These are phyloP conservation scores for Watsonalla binaria DNA, from an alignment of 2,888 invertebrate genomes.

Conservation along the genomic window DNA sequence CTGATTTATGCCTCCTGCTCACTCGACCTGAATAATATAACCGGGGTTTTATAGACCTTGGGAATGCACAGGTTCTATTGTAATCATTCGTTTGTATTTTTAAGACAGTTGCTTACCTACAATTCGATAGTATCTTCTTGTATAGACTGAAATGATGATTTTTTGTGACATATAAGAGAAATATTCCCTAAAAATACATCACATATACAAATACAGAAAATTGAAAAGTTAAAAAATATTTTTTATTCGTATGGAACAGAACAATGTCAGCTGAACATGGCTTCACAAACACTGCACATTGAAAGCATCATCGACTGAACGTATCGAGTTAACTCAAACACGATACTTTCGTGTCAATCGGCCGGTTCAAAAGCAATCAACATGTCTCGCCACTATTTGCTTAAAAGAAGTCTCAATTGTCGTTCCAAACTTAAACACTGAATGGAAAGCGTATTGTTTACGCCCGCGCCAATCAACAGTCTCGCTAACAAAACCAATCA, in stretches of 20 bases:
- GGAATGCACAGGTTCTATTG: constrained; percentile 19
- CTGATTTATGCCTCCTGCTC: constrained; percentile 64
- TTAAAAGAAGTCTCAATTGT: constrained; percentile 69
- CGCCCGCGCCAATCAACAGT: constrained; percentile 75
- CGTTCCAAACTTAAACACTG: constrained; percentile 72
- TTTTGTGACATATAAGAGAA: no score
- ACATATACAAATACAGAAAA: no score
- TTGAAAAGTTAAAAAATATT: no score
- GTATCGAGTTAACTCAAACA: constrained; percentile 29
- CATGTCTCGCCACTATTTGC: constrained; percentile 44
- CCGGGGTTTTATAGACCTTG: constrained; percentile 50
- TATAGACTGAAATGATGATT: no score
- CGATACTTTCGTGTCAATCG: constrained; percentile 25
- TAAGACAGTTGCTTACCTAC: not conserved
- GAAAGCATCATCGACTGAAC: constrained; percentile 38
- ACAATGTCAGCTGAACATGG: not conserved
- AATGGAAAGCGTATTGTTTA: constrained; percentile 69
- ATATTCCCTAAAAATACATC: no score
- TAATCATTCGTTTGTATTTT: constrained; percentile 1
- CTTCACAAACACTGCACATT: constrained; percentile 5
- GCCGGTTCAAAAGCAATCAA: constrained; percentile 45
- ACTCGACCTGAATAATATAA: constrained; percentile 71
- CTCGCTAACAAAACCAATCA: constrained; percentile 79
- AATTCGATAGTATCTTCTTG: constrained; percentile 20
- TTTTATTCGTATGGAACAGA: no score